Evolutionary conservation across 2,888 invertebrate species (phyloP).

Genomic region (Glyphotaelius pellucidus): DNA sequence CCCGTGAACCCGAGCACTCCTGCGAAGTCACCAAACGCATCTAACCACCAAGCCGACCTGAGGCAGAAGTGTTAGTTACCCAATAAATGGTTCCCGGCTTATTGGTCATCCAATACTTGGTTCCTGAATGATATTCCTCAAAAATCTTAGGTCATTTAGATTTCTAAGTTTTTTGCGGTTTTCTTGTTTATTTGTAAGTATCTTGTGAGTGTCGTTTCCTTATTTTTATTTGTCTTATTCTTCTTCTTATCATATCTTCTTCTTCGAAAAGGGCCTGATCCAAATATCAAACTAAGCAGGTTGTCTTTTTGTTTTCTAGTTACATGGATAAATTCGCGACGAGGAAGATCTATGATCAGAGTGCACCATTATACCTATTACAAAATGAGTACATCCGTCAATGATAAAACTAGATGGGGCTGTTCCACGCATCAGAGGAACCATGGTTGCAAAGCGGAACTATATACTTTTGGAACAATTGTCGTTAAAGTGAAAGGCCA

Average conservation of each 20-base stretch:
- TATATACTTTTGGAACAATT: not conserved
- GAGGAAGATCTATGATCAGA: not conserved
- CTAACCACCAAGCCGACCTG: no score
- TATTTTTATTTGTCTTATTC: not conserved
- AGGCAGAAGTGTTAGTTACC: no score
- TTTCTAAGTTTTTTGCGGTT: no score
- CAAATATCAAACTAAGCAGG: not conserved
- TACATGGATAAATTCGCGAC: not conserved
- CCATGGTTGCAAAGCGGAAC: not conserved
- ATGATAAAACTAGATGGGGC: not conserved
- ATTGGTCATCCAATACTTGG: no score
- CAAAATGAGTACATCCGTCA: not conserved
- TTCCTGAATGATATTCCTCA: no score
- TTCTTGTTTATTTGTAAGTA: no score
- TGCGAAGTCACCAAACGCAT: no score
- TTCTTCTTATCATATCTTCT: not conserved
- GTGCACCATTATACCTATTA: not conserved
- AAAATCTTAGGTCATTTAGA: no score
- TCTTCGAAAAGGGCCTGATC: not conserved
- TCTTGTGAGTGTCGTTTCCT: no score
- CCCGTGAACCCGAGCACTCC: no score
- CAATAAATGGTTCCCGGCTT: no score
- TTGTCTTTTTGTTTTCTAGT: not conserved
- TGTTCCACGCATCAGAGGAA: not conserved
- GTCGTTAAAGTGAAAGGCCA: not conserved